Percentiles rank a stretch among this genome's conserved stretches.
These are phyloP conservation scores for Mystacides longicornis DNA, from an alignment of 2,888 invertebrate genomes.

Conservation along the genomic window DNA sequence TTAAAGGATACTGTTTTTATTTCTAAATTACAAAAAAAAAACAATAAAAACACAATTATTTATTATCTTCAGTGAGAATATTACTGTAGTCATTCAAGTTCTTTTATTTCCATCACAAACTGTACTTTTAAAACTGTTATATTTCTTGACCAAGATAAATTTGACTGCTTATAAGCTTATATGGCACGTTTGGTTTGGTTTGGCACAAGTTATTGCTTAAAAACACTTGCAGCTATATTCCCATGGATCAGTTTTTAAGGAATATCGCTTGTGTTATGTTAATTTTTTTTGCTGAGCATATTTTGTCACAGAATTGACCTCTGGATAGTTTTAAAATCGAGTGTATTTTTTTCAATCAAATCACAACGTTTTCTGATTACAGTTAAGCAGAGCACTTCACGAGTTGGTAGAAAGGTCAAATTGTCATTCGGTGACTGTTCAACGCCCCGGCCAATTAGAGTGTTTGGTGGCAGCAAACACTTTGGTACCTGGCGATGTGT, in stretches of 20 bases:
- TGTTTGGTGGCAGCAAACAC: conserved; percentile 49
- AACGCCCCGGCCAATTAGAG: conserved; percentile 44
- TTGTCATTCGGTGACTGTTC: conserved; percentile 52
- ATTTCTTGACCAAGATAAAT: no score
- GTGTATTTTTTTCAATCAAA: neutral
- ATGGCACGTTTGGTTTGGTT: no score
- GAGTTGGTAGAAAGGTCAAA: conserved; percentile 59
- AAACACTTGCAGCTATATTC: no score
- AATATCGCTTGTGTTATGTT: neutral
- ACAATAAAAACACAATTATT: no score
- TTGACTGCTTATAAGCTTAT: no score
- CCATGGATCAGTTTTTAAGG: neutral
- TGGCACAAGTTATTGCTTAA: no score
- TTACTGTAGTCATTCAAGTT: no score
- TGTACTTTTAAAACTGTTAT: no score
- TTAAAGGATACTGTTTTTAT: no score
- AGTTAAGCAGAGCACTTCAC: conserved; percentile 63
- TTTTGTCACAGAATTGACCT: neutral
- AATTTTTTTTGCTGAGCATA: neutral
- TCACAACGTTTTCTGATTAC: conserved; percentile 13
- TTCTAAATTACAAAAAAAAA: no score
- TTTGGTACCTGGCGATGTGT: conserved; percentile 81
- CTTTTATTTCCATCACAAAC: no score
- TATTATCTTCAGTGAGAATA: no score
- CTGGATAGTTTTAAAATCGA: neutral